Base-by-base conservation (phyloP, 30 jellyfish, hydroid and myxozoan genomes). In the Cassiopea xamachana region DNA sequence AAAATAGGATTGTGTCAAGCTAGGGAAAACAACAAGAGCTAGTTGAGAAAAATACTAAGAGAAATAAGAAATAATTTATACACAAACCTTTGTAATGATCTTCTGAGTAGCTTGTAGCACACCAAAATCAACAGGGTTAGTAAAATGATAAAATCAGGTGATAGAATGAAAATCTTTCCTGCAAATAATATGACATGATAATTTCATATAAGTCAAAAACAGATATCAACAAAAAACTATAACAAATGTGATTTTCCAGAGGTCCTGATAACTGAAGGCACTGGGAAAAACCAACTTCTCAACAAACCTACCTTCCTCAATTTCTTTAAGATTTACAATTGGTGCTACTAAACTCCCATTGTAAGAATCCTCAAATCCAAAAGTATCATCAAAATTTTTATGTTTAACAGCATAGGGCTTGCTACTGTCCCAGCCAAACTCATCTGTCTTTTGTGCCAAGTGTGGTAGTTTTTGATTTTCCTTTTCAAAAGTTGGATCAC, bases 81-180 rank as follows among this genome's bases (percentile, higher is more conserved):
- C 46, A n/a, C 74, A 8, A 27, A 83, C 91, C 83, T 83, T 67
- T 46, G 62, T 14, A 83, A 83, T 59, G 83, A 44, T 1, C 46
- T 70, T 68, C 19, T 46, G n/a, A 83, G 1, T 59, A 69, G 2
- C 50, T 39, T 83, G 18, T 69, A 83, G 84, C 75, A 83, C 10
- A 71, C 83, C 75, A 83, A 3, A 27, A 49, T 64, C n/a, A 71
- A 8, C 73, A 83, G 75, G 39, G 75, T 14, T 17, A 71, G 8
- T 75, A 83, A 48, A 10, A 83, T 39, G 73, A 83, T 47, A n/a
- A 83, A 49, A 69, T 83, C 91, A 1, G 84, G 43, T 9, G 91
- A 48, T 15, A 83, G n/a, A 19, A 46, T 17, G 73, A 69, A 58
- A 48, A 58, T 71, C 17, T 83, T 59, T 6, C 91, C 91, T 83